Base-by-base conservation (phyloP, 2,888 invertebrate species). In the Lamproptera curius region DNA sequence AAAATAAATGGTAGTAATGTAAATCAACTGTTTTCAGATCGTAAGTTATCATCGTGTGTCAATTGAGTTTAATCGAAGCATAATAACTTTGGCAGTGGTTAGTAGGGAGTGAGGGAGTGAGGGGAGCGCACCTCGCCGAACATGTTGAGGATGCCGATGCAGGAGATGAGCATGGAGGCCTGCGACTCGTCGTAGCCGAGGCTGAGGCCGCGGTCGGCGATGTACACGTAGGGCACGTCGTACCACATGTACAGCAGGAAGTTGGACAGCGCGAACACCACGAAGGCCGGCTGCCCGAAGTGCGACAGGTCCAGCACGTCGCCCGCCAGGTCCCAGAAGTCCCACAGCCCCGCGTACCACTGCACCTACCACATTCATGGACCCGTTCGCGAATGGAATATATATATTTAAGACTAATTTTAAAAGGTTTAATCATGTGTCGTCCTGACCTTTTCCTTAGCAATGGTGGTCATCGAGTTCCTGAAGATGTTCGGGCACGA, bases 171-270 rank as follows among this genome's bases (percentile, higher is more conserved):
- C 79, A 94, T 93, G 1, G 95, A 94, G 0, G 94, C 90, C 62
- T 93, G 91, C 4, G 91, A 90, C 63, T 94, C 92, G 53, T 90
- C 89, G 71, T 92, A 92, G 15, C 94, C 94, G 74, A 92, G 88
- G 52, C 90, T 90, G 65, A 91, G 89, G 8, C 93, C 95, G 71
- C 92, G 92, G 71, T 97, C 97, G 1, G 94, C 92, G 57, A 97
- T 90, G 84, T 96, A 97, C 59, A 97, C 94, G 76, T 97, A 97
- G 1, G 97, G 96, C 46, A 97, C 95, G 74, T 97, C 97, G 78
- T 95, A 95, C 94, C 97, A 97, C 64, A 95, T 93, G 87, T 97
- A 97, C 55, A 97, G 89, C 15, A 97, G 88, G 75, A 97, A 95
- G 84, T 97, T 97, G 50, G 96, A 96, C 14, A 97, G 72, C 16